Base-by-base conservation (phyloP, 2,797 vertebrate genomes). In the Erethizon dorsatum region DNA sequence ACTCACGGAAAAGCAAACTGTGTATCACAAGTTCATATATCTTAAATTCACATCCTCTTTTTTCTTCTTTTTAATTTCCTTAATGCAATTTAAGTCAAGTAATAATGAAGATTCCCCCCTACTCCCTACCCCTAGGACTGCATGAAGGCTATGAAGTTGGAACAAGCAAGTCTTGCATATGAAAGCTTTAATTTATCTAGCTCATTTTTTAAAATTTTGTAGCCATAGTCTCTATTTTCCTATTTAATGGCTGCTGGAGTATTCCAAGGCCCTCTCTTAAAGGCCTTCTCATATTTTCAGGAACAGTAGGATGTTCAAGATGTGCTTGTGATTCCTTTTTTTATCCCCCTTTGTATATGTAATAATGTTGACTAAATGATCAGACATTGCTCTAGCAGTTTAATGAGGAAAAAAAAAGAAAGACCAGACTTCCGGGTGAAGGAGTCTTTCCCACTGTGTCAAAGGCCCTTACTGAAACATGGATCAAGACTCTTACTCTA, bases 131-230 rank as follows among this genome's bases (percentile, higher is more conserved):
- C 65, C 33, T 69, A 97, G 92, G 98, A 84, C 98, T 98, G 95
- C 98, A 98, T 98, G 98, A 98, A 98, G 98, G 98, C 98, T 98
- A 95, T 97, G 78, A 97, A 82, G 59, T 95, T 96, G 94, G 92
- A 95, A 91, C 83, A 71, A 98, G 97, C 98, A 95, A 94, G 98
- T 97, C 98, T 97, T 98, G 98, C 98, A 71, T 98, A 98, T 98
- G 98, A 98, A 98, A 99, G 98, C 94, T 97, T 98, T 98, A 98
- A 97, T 98, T 99, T 99, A 99, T 99, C 99, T 99, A 99, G 99
- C 98, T 99, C 99, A 99, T 98, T 98, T 98, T 9, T 9, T 6
- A 71, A 95, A 90, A 98, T 98, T 98, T 98, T 98, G 96, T 99
- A 98, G 98, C 94, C 95, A 95, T 98, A 98, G 97, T 96, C 83